A percentile compares a stretch with the other conserved stretches of the same genome.
Conservation (phyloP, 2,888 invertebrate genomes). For the Schizotus pectinicornis region DNA sequence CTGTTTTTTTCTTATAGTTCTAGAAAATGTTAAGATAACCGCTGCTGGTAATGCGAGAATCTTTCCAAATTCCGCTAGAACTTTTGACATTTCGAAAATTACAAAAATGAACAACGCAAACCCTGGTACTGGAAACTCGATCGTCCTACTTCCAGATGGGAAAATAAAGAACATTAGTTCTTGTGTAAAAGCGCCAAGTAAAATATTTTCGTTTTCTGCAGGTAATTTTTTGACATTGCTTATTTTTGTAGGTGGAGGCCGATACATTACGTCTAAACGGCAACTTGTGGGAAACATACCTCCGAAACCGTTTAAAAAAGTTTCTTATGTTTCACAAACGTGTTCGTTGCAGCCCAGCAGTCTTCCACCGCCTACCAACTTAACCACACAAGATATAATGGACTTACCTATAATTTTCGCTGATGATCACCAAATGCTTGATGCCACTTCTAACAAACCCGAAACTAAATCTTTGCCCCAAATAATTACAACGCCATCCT, state of each 20-base stretch:
- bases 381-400: conserved; percentile 64
- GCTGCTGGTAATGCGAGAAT: conserved; percentile 44
- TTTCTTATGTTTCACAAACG: conserved; percentile 31
- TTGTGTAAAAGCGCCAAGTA: conserved; percentile 10
- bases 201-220: neutral
- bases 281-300: conserved; percentile 47
- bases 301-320: conserved; percentile 39
- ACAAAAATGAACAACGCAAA: conserved; percentile 47
- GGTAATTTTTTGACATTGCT: neutral
- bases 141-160: conserved; percentile 54
- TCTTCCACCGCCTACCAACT: conserved; percentile 57
- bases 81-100: conserved; percentile 52
- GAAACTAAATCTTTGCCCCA: conserved; percentile 8
- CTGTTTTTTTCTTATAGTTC: conserved; percentile 42
- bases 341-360: conserved; percentile 31
- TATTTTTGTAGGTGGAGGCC: conserved; percentile 44
- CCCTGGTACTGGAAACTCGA: conserved; percentile 41
- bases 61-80: conserved; percentile 44
- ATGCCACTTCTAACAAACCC: conserved; percentile 31
- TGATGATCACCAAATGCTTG: conserved; percentile 60
- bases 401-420: conserved; percentile 72
- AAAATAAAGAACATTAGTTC: conserved; percentile 46
- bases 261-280: conserved; percentile 53
- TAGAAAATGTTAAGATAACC: conserved; percentile 54
- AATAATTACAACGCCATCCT: conserved; percentile 1